Conservation (phyloP, 30 jellyfish, hydroid and myxozoan genomes). For the Turritopsis rubra region DNA sequence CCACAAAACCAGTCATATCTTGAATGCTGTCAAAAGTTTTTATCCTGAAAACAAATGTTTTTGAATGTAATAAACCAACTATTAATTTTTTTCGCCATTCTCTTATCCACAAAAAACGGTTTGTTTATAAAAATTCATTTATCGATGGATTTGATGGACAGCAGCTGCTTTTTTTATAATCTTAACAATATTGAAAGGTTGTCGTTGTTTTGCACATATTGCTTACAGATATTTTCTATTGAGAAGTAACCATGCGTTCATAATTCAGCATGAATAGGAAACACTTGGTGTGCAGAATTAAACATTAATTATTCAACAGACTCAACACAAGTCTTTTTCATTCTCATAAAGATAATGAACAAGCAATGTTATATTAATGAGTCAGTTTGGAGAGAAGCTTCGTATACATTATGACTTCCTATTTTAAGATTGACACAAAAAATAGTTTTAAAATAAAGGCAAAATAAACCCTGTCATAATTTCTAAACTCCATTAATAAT, state of each 20-base stretch:
- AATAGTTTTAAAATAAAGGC: background rate
- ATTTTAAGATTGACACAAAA: background rate
- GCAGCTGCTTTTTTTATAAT: background rate
- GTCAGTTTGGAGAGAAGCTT: background rate
- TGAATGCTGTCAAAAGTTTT: too few species aligned
- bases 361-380: background rate
- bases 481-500: background rate
- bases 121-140: background rate
- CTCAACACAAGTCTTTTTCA: background rate
- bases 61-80: too few species aligned
- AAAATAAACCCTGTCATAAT: background rate
- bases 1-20: too few species aligned
- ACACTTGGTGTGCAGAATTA: constrained; percentile 9
- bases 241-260: constrained; percentile 8
- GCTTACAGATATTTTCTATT: constrained; percentile 11
- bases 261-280: constrained; percentile 7
- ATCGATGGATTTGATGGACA: background rate
- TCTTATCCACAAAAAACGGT: background rate
- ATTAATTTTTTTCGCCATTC: too few species aligned
- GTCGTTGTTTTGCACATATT: background rate
- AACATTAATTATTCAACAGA: constrained; percentile 7
- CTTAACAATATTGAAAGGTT: background rate
- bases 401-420: background rate
- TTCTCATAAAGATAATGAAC: background rate
- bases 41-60: too few species aligned